Evolutionary conservation across 2,113 vertebrate genomes (phyloP), one percentile per base, ranked within the genome.

Genomic region (Sclerurus mexicanus): DNA sequence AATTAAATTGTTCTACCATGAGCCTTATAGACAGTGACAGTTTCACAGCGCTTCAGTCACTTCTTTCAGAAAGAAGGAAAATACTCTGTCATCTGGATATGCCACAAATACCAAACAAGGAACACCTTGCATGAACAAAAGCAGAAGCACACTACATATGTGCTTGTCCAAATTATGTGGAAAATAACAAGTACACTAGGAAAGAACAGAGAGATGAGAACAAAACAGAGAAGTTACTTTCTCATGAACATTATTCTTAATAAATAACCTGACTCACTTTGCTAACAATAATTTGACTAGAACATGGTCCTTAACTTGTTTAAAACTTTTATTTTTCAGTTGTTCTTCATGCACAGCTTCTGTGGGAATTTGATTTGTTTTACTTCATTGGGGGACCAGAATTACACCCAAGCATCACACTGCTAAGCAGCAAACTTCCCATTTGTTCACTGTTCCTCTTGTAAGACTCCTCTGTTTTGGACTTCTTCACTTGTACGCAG

Each of bases 291-390:
- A 28, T 86, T 91, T 82, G 39, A 59, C 75, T 86, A 89, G 83
- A 95, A 94, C 16, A 37, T 15, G 37, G 25, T 27, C n/a, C 66
- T 76, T 59, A 71, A 82, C 67, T 40, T 14, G 21, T 72, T 81
- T 91, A 77, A 95, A 97, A 74, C 31, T 56, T 75, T 27, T 17
- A 10, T 47, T 85, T 93, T 75, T 93, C 7, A 82, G 49, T 46
- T 92, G 69, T 14, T 68, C 50, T 87, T 85, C 84, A 52, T 53
- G 60, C 69, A 95, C 59, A 89, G 40, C 68, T 97, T 96, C 94
- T 93, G 59, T 90, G 94, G 95, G 68, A 96, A 77, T 96, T 89
- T 86, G 90, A 91, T 94, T 97, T 91, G 66, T 90, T 96, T 94
- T 93, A 82, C 85, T 47, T 73, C 69, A 81, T 47, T 71, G 16